Evolutionary conservation across 2,888 invertebrate genomes (phyloP).

Genomic region (Disparrhopalites patrizii): DNA sequence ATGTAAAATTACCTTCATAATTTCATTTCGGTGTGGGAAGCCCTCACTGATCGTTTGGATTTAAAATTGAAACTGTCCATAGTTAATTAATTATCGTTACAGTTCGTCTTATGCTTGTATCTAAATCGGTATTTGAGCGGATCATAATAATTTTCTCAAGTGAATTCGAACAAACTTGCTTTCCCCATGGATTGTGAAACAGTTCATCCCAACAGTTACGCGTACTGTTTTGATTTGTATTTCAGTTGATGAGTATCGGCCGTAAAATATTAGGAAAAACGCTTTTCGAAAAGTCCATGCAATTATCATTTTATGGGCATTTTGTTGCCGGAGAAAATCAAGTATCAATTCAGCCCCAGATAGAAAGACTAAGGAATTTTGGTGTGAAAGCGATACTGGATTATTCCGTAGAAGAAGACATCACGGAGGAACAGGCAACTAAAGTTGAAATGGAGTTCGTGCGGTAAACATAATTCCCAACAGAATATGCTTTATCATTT

Average conservation of each 20-base stretch:
- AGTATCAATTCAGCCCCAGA: constrained; percentile 74
- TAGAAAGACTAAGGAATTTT: constrained; percentile 81
- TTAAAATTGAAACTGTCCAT: too few relatives aligned
- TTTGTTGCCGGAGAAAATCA: constrained; percentile 98
- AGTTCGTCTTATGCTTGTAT: too few relatives aligned
- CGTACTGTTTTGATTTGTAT: background rate
- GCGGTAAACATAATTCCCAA: background rate
- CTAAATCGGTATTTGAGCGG: too few relatives aligned
- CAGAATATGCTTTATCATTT: background rate
- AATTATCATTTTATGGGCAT: constrained; percentile 95
- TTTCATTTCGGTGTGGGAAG: too few relatives aligned
- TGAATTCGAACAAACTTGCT: too few relatives aligned
- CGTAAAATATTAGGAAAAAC: constrained; percentile 72
- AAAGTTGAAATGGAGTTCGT: constrained; percentile 89
- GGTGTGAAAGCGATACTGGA: constrained; percentile 99
- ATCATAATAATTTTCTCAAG: too few relatives aligned
- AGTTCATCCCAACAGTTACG: too few relatives aligned
- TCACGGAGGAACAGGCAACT: constrained; percentile 87
- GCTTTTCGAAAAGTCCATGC: constrained; percentile 81
- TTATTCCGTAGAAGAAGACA: constrained; percentile 97
- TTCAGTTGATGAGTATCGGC: constrained; percentile 78
- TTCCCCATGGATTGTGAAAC: too few relatives aligned
- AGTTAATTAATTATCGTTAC: too few relatives aligned
- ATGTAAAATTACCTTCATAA: too few relatives aligned
- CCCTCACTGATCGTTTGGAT: too few relatives aligned